A percentile compares a stretch with the other conserved stretches of the same genome.
Conservation (phyloP, 2,113 vertebrate genomes). For the Paramormyrops kingsleyae region DNA sequence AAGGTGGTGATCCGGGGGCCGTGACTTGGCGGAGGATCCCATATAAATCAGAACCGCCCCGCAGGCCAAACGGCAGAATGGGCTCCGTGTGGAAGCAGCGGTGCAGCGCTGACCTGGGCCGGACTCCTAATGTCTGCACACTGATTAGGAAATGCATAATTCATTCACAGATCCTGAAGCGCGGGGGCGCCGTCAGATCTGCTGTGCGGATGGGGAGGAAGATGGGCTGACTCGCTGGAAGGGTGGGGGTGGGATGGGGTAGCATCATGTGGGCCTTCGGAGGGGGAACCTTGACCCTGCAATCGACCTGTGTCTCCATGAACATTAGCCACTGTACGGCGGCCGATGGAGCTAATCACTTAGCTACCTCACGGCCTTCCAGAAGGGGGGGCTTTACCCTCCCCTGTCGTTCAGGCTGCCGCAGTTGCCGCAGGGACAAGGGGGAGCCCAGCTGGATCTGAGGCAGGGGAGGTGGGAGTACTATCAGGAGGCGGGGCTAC, state of each 20-base stretch:
- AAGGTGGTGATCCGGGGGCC: not conserved
- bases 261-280: constrained; percentile 46
- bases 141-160: constrained; percentile 47
- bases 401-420: too few relatives aligned
- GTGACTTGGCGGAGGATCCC: not conserved
- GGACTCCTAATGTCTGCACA: constrained; percentile 19
- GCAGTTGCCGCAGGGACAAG: not conserved
- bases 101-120: not conserved
- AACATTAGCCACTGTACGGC: constrained; percentile 55
- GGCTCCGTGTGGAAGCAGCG: constrained; percentile 7
- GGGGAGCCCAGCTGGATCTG: not conserved
- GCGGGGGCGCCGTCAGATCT: constrained; percentile 24
- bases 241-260: constrained; percentile 10
- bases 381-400: not conserved
- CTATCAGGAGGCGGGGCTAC: not conserved
- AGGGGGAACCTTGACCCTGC: constrained; percentile 50
- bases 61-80: not conserved
- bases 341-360: constrained; percentile 63
- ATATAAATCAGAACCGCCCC: constrained; percentile 6
- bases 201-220: not conserved
- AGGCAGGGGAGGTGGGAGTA: not conserved
- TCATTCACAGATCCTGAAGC: constrained; percentile 25
- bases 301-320: constrained; percentile 59
- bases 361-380: constrained; percentile 58
- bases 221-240: not conserved